phyloP scores from a whole-genome alignment of 2,797 vertebrate genomes.

The Agapornis canus region DNA sequence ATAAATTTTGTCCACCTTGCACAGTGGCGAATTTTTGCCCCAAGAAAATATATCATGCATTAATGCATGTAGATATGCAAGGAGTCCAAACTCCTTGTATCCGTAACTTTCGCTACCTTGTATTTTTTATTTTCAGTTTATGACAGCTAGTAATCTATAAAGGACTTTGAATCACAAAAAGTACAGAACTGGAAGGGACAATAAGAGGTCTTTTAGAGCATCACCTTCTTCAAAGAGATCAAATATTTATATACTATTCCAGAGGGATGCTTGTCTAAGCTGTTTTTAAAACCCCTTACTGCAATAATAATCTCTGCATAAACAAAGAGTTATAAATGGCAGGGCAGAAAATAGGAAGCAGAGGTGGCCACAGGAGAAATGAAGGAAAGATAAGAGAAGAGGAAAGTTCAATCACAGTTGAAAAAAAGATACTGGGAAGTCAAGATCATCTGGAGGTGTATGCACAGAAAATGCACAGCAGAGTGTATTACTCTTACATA shows the following conservation, averaged over 20 bases:
- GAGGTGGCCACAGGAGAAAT: neutral
- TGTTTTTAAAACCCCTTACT: neutral
- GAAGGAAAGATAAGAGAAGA: neutral
- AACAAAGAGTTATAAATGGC: slow-evolving; percentile 14
- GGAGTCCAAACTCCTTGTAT: neutral
- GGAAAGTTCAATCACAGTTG: neutral
- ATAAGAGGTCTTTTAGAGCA: neutral
- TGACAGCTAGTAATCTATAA: neutral
- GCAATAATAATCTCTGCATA: neutral
- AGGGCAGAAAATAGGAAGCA: neutral
- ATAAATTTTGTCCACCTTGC: neutral
- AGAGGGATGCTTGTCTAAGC: neutral
- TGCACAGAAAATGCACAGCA: neutral
- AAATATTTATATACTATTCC: slow-evolving; percentile 21
- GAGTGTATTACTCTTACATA: neutral
- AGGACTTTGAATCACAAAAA: neutral
- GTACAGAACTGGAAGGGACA: neutral
- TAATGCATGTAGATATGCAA: neutral
- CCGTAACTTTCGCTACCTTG: neutral
- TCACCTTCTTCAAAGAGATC: neutral
- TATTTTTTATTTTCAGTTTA: neutral
- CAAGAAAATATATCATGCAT: neutral
- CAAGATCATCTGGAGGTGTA: neutral
- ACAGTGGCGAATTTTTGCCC: neutral
- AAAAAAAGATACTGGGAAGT: neutral